A percentile compares a stretch with the other conserved stretches of the same genome.
Conservation (phyloP, 1,140 invertebrate species). For the Thrips palmi region DNA sequence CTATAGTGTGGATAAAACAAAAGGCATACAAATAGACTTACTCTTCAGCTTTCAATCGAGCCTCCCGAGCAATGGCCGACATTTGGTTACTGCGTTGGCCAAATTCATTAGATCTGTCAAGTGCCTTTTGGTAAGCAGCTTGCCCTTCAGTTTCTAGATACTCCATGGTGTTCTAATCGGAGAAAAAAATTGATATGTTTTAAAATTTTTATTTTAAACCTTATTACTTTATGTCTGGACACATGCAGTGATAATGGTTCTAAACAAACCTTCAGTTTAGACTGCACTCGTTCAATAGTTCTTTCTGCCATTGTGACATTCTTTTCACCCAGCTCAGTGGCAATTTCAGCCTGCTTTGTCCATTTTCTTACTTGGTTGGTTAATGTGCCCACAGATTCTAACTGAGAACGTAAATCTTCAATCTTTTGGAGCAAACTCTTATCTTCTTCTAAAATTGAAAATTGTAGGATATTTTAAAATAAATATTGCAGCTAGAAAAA, state of each 20-base stretch:
- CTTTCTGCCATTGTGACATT: slow-evolving; percentile 57
- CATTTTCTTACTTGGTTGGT: slow-evolving; percentile 38
- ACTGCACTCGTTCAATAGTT: slow-evolving; percentile 24
- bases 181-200: slow-evolving; percentile 9
- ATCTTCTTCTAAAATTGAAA: slow-evolving; percentile 27
- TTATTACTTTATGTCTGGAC: no score
- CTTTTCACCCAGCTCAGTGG: slow-evolving; percentile 36
- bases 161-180: slow-evolving; percentile 40
- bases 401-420: slow-evolving; percentile 40
- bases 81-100: slow-evolving; percentile 82
- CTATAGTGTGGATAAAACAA: slow-evolving; percentile 9
- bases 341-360: slow-evolving; percentile 35
- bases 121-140: slow-evolving; percentile 55
- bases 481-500: slow-evolving; percentile 3
- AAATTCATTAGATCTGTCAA: slow-evolving; percentile 63
- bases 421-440: slow-evolving; percentile 43
- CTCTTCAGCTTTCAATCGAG: slow-evolving; percentile 56
- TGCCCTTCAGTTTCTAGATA: slow-evolving; percentile 64
- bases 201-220: no score
- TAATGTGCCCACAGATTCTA: slow-evolving; percentile 43
- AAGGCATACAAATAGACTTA: slow-evolving; percentile 23
- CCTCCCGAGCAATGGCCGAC: slow-evolving; percentile 75
- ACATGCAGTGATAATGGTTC: no score
- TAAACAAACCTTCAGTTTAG: no score
- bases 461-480: neutral